Percentiles rank a stretch among this genome's conserved stretches.
Evolutionary conservation across 2,888 invertebrate species (phyloP).

Genomic region (Lasiommata megera): DNA sequence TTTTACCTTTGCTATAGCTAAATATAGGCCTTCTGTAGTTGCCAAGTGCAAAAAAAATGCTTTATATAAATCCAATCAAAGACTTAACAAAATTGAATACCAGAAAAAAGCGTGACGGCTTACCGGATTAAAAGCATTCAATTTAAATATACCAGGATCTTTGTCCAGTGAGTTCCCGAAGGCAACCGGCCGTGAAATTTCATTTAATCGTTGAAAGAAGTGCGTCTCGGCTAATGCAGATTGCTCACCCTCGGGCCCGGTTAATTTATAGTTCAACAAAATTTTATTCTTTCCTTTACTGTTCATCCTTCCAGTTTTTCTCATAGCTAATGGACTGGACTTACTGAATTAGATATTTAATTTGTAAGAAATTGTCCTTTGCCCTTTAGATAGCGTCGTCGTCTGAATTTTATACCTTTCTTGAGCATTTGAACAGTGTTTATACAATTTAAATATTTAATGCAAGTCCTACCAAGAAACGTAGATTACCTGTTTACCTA

Average conservation of each 20-base stretch:
- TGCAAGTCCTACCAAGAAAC: no score
- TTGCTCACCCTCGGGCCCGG: constrained; percentile 58
- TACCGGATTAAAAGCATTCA: constrained; percentile 65
- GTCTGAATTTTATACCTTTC: neutral
- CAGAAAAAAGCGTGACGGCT: constrained; percentile 32
- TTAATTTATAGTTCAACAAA: constrained; percentile 78
- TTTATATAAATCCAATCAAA: constrained; percentile 26
- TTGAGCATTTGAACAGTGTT: neutral
- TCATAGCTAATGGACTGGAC: constrained; percentile 49
- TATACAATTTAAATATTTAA: neutral
- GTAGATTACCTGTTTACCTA: no score
- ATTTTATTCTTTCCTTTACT: constrained; percentile 75
- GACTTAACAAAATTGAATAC: constrained; percentile 23
- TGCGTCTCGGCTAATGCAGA: constrained; percentile 77
- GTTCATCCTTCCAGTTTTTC: constrained; percentile 65
- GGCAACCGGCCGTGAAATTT: constrained; percentile 76
- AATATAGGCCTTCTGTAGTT: constrained; percentile 1
- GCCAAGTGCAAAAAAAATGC: constrained; percentile 16
- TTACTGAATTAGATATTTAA: constrained; percentile 48
- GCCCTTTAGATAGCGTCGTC: neutral
- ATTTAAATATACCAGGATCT: constrained; percentile 74
- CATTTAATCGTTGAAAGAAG: constrained; percentile 76
- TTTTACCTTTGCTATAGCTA: no score
- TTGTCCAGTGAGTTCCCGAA: constrained; percentile 70
- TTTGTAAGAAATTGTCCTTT: constrained; percentile 37